Conservation (phyloP, 2,888 invertebrate species). For the Philereme vetulata region DNA sequence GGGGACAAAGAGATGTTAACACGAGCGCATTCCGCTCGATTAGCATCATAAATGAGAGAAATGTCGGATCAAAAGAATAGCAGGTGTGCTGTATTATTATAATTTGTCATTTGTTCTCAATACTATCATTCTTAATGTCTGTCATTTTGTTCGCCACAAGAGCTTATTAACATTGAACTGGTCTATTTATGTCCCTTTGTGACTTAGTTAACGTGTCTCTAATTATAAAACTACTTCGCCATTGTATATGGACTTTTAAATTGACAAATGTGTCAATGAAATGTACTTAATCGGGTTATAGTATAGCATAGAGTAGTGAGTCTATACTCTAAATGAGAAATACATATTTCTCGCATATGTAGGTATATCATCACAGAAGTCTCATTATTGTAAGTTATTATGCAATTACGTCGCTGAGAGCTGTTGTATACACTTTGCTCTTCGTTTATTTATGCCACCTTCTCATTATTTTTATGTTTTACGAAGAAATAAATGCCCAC, state of each 20-base stretch:
- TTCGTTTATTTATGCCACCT: not conserved
- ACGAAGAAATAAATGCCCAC: slow-evolving; percentile 10
- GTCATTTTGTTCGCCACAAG: slow-evolving; percentile 59
- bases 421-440: slow-evolving; percentile 6
- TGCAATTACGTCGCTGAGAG: not conserved
- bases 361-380: not conserved
- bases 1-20: slow-evolving; percentile 74
- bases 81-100: slow-evolving; percentile 81
- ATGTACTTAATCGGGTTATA: slow-evolving; percentile 29
- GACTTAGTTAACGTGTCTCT: slow-evolving; percentile 51
- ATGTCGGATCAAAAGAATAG: slow-evolving; percentile 82
- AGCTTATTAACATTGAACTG: slow-evolving; percentile 59
- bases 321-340: too few relatives aligned
- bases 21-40: slow-evolving; percentile 78
- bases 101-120: slow-evolving; percentile 78
- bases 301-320: not conserved
- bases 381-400: slow-evolving; percentile 3
- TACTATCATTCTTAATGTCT: slow-evolving; percentile 60
- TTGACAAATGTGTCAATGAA: slow-evolving; percentile 49
- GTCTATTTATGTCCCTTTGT: slow-evolving; percentile 48
- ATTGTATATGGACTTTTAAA: slow-evolving; percentile 39
- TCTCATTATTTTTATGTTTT: slow-evolving; percentile 11
- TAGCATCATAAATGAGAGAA: slow-evolving; percentile 83
- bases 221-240: slow-evolving; percentile 40
- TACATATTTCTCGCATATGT: slow-evolving; percentile 1